These are phyloP conservation scores for Andricus curvator DNA, from an alignment of 2,888 invertebrate species.

Conservation along the genomic window DNA sequence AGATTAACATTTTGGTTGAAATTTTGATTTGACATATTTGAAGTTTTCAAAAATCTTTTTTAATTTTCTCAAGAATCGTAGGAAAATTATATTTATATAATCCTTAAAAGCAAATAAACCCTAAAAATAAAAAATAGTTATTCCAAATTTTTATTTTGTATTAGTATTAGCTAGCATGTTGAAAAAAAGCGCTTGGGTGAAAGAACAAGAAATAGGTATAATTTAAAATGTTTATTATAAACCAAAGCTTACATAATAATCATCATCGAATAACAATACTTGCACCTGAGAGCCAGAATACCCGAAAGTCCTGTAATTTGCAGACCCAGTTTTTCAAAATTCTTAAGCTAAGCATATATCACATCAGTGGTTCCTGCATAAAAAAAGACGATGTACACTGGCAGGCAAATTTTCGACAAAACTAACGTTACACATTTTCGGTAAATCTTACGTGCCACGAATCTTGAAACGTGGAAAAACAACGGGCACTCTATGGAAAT, in stretches of 20 bases:
- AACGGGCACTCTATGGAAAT: not conserved
- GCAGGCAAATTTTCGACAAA: not conserved
- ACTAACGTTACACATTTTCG: not conserved
- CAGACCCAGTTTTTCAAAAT: constrained; percentile 33
- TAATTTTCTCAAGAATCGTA: too few species aligned
- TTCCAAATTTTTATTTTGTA: too few species aligned
- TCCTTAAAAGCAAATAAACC: too few species aligned
- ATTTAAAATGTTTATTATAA: constrained; percentile 77
- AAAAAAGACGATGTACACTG: constrained; percentile 24
- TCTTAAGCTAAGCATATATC: constrained; percentile 55
- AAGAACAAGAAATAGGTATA: constrained; percentile 55
- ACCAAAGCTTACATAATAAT: constrained; percentile 74
- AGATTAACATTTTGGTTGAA: too few species aligned
- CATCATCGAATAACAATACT: constrained; percentile 70
- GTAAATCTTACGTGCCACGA: not conserved
- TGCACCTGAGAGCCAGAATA: constrained; percentile 74
- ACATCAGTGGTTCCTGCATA: constrained; percentile 54
- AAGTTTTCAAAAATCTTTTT: too few species aligned
- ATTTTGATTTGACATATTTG: too few species aligned
- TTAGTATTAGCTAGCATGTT: too few species aligned
- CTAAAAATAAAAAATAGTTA: too few species aligned
- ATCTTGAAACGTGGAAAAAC: not conserved
- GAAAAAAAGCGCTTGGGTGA: not conserved
- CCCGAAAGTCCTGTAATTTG: constrained; percentile 45
- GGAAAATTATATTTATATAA: too few species aligned